Evolutionary conservation across 2,113 vertebrate genomes (phyloP).

Genomic region (Chaetodon auriga): DNA sequence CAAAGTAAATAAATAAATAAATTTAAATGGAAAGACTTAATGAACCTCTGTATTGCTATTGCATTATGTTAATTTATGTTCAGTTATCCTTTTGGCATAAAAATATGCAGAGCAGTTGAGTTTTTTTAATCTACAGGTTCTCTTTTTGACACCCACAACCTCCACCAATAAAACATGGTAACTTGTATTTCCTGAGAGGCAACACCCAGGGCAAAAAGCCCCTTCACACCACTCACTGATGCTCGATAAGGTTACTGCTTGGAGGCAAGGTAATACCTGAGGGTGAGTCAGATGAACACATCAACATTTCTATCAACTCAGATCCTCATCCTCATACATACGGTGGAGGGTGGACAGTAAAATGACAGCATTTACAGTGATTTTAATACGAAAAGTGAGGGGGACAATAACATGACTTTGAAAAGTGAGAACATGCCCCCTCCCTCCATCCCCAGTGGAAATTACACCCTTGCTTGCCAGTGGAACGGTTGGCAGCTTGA

Average conservation of each 20-base stretch:
- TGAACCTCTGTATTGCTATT: too few relatives aligned
- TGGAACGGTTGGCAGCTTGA: conserved; percentile 28
- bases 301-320: neutral
- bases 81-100: too few relatives aligned
- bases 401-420: neutral
- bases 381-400: neutral
- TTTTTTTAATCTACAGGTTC: too few relatives aligned
- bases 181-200: neutral
- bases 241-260: neutral
- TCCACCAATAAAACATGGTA: neutral
- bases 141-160: too few relatives aligned
- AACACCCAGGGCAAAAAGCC: neutral
- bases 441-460: conserved; percentile 3
- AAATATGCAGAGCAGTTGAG: too few relatives aligned
- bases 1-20: too few relatives aligned
- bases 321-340: neutral
- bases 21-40: too few relatives aligned
- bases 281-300: neutral
- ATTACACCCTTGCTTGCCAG: conserved; percentile 35
- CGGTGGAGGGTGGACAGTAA: neutral
- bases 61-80: too few relatives aligned
- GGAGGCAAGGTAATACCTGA: neutral
- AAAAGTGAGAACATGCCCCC: neutral
- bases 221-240: neutral
- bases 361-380: neutral